Evolutionary conservation across 2,797 vertebrate genomes (phyloP).

Genomic region (Myotis vivesi): DNA sequence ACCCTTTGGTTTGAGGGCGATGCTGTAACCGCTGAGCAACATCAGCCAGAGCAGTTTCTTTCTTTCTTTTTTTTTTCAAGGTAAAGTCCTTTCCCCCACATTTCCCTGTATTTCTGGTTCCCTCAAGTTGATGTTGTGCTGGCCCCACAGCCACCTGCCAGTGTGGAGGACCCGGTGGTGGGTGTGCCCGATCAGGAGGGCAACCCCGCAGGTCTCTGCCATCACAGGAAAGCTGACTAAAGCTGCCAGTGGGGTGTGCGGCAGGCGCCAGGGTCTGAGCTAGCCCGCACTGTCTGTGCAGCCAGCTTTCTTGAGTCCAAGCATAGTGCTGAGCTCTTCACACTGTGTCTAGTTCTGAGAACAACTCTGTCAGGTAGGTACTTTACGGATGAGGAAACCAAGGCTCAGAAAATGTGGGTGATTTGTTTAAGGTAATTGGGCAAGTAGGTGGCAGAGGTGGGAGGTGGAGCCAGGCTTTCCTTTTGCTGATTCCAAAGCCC

Average conservation of each 20-base stretch:
- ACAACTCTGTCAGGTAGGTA: not conserved
- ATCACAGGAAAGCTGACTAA: not conserved
- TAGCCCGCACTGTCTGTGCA: not conserved
- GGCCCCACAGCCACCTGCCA: not conserved
- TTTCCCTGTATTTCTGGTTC: not conserved
- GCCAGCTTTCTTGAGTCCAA: not conserved
- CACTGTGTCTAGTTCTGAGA: not conserved
- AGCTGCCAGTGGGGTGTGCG: rapidly evolving
- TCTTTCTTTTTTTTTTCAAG: not conserved
- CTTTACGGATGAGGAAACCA: not conserved
- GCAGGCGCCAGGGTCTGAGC: not conserved
- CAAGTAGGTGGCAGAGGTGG: not conserved
- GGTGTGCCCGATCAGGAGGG: not conserved
- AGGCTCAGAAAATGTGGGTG: not conserved
- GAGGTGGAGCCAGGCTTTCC: not conserved
- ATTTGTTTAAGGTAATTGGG: not conserved
- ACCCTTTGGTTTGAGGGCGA: too few relatives aligned
- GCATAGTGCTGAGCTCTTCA: too few relatives aligned
- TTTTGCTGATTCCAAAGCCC: not conserved
- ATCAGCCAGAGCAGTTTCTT: too few relatives aligned
- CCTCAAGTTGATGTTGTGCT: not conserved
- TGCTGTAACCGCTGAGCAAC: too few relatives aligned
- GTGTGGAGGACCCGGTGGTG: not conserved
- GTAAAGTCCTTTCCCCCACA: not conserved
- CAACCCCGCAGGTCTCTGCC: not conserved